A percentile compares a stretch with the other conserved stretches of the same genome.
Conservation (phyloP, 2,113 vertebrate species). For the Podocnemis expansa region DNA sequence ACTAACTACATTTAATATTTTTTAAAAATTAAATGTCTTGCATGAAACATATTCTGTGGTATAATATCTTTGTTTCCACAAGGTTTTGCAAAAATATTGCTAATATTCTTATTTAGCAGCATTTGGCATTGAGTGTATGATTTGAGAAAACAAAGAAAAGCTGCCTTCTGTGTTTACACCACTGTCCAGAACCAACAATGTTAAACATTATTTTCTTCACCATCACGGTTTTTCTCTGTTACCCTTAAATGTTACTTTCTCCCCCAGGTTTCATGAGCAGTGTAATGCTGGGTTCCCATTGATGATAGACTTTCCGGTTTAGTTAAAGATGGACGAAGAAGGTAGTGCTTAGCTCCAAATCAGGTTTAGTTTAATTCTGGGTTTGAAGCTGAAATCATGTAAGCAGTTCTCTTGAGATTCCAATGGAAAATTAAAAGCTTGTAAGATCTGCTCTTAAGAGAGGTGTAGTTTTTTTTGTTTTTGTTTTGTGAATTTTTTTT, state of each 20-base stretch:
- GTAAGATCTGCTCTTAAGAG: not conserved
- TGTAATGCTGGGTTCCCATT: no score
- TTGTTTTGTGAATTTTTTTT: no score
- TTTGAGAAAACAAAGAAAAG: not conserved
- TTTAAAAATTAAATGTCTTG: conserved; percentile 42
- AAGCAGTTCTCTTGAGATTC: not conserved
- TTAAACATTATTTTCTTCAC: not conserved
- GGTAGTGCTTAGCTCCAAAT: not conserved
- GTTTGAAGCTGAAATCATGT: not conserved
- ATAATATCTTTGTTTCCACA: conserved; percentile 35
- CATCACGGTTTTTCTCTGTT: not conserved
- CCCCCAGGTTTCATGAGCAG: no score
- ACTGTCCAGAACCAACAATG: not conserved
- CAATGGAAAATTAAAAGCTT: not conserved
- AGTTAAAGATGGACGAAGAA: not conserved
- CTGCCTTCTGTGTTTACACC: not conserved
- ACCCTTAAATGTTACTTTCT: not conserved
- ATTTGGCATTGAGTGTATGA: not conserved
- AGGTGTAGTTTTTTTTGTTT: no score
- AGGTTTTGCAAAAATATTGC: conserved; percentile 13
- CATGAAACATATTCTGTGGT: not conserved
- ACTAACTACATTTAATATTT: conserved; percentile 22
- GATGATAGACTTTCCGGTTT: not conserved
- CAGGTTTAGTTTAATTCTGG: not conserved
- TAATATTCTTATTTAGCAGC: conserved; percentile 48